Percentiles rank a stretch among this genome's conserved stretches.
Conservation (phyloP, 2,888 invertebrate species). For the Beris chalybata region DNA sequence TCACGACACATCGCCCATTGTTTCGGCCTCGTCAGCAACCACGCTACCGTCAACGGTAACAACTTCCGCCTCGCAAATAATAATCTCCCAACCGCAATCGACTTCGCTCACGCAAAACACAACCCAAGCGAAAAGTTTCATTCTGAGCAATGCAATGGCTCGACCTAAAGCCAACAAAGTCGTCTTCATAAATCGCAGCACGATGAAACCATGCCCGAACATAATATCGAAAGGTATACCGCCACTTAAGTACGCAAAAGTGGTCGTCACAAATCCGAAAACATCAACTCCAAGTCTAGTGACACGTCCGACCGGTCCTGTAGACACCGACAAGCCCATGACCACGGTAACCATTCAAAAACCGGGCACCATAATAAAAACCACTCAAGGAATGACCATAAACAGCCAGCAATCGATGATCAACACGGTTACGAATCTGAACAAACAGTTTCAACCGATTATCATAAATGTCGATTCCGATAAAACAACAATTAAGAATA, state of each 20-base stretch:
- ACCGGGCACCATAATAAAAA: conserved; percentile 24
- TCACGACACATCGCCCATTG: conserved; percentile 42
- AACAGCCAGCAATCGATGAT: conserved; percentile 12
- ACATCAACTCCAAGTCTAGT: conserved; percentile 40
- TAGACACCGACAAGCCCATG: conserved; percentile 9
- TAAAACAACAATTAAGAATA: conserved; percentile 38
- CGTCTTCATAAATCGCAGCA: conserved; percentile 53
- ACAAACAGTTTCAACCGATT: conserved; percentile 39
- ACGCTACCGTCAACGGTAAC: conserved; percentile 10
- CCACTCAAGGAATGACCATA: neutral
- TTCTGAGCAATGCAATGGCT: conserved; percentile 41
- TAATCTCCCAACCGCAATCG: conserved; percentile 30
- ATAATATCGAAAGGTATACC: conserved; percentile 46
- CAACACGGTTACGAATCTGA: conserved; percentile 7
- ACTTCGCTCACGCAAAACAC: neutral
- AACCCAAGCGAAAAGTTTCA: conserved; percentile 19
- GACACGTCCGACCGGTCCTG: conserved; percentile 28
- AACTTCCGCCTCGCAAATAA: conserved; percentile 30
- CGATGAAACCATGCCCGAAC: conserved; percentile 51
- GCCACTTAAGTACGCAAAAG: conserved; percentile 48
- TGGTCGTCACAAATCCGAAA: conserved; percentile 48
- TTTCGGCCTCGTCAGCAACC: conserved; percentile 29
- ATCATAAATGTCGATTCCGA: conserved; percentile 41
- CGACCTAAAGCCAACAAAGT: conserved; percentile 49
- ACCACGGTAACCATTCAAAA: conserved; percentile 32